Conservation (phyloP, 2,113 vertebrate species). For the Aptenodytes forsteri region DNA sequence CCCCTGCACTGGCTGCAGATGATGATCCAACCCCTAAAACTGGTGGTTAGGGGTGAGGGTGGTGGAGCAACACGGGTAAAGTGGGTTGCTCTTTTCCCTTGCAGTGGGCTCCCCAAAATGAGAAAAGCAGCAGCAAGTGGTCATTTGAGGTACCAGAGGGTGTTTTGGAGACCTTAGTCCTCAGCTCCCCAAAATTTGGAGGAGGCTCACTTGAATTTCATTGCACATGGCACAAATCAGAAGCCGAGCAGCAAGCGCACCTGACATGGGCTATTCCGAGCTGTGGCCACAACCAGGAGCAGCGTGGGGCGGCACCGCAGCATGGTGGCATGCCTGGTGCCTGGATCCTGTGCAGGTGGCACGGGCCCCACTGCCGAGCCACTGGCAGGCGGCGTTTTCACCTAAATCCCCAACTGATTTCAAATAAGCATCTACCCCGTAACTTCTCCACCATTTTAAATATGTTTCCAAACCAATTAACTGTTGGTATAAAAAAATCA, state of each 20-base stretch:
- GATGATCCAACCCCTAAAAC: neutral
- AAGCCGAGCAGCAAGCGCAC: neutral
- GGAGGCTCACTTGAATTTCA: accelerated
- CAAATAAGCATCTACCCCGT: neutral
- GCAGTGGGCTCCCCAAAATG: neutral
- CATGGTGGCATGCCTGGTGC: neutral
- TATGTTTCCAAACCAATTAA: neutral
- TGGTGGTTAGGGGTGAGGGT: neutral
- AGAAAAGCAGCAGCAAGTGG: neutral
- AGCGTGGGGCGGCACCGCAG: accelerated
- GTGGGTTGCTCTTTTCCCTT: neutral
- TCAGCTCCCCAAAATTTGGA: neutral
- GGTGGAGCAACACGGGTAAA: neutral
- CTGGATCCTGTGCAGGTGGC: neutral
- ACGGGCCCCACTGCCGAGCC: neutral
- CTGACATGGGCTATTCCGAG: neutral
- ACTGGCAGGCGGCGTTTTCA: neutral
- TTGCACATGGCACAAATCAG: neutral
- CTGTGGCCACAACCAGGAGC: neutral
- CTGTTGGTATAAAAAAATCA: neutral
- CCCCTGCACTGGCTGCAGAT: neutral
- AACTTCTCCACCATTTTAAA: neutral
- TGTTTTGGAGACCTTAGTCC: neutral
- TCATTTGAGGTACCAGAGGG: neutral
- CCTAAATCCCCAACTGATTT: neutral